Percentiles rank a stretch among this genome's conserved stretches.
These are phyloP conservation scores for Stenichneumon culpator DNA, from an alignment of 2,888 invertebrate species.

Conservation along the genomic window DNA sequence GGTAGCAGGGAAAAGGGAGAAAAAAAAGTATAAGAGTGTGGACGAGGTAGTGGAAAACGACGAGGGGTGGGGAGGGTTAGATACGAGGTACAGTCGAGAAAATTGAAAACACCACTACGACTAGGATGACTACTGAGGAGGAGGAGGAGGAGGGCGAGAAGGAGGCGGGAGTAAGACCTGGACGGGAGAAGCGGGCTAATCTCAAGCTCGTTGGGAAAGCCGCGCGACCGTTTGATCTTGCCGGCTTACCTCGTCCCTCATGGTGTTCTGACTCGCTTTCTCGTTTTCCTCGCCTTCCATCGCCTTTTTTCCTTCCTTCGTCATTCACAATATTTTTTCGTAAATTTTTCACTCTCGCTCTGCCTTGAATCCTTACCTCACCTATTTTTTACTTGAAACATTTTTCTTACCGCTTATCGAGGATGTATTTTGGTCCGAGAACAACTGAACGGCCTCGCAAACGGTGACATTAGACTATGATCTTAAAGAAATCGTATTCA, in stretches of 20 bases:
- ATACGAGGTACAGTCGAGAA: conserved; percentile 42
- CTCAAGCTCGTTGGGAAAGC: conserved; percentile 65
- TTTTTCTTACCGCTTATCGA: neutral
- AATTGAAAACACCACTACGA: conserved; percentile 59
- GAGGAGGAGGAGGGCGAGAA: neutral
- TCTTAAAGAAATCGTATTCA: neutral
- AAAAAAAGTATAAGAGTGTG: conserved; percentile 19
- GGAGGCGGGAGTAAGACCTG: conserved; percentile 30
- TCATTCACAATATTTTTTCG: neutral
- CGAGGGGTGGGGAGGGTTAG: conserved; percentile 10
- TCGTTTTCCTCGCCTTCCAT: conserved; percentile 19
- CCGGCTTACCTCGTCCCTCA: conserved; percentile 49
- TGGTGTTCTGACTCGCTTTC: conserved; percentile 11
- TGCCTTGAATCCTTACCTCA: neutral
- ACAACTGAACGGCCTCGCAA: conserved; percentile 33
- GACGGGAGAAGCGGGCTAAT: conserved; percentile 61
- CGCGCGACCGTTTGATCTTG: conserved; percentile 66
- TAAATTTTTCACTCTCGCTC: conserved; percentile 9
- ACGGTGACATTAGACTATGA: neutral
- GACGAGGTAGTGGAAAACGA: conserved; percentile 13
- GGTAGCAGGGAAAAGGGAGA: conserved; percentile 4
- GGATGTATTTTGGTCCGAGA: conserved; percentile 12
- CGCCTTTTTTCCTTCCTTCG: neutral
- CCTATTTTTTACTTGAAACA: neutral
- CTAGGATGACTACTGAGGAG: neutral